These are phyloP conservation scores for Leucoraja ocellata DNA, from an alignment of 2,797 vertebrate genomes.

Conservation along the genomic window DNA sequence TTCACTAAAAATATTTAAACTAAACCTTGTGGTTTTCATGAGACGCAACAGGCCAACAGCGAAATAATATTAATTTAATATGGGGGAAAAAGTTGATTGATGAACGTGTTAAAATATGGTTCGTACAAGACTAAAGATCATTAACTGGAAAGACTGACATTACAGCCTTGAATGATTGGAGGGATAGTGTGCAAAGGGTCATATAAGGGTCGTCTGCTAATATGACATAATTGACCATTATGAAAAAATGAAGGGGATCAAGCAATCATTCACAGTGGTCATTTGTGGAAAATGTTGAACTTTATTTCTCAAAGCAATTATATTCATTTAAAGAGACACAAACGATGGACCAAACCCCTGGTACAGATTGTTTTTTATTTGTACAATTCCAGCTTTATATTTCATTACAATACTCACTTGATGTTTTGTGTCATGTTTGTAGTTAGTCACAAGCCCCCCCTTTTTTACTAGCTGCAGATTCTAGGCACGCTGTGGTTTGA, in stretches of 20 bases:
- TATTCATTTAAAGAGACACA: too few species aligned
- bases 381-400: background rate
- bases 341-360: background rate
- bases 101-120: background rate
- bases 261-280: background rate
- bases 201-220: background rate
- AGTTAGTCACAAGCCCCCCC: background rate
- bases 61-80: background rate
- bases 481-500: background rate
- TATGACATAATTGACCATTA: background rate
- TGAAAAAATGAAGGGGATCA: background rate
- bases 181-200: background rate
- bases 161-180: background rate
- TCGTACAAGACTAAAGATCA: background rate
- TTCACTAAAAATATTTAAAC: background rate
- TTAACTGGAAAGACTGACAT: background rate
- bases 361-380: background rate
- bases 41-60: background rate
- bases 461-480: background rate
- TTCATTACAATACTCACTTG: background rate
- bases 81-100: background rate
- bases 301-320: background rate
- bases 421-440: background rate
- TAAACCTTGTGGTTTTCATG: background rate
- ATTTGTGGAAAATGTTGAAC: background rate